Base-by-base conservation (phyloP, 1,140 invertebrate genomes). In the Brachionus calyciflorus region DNA sequence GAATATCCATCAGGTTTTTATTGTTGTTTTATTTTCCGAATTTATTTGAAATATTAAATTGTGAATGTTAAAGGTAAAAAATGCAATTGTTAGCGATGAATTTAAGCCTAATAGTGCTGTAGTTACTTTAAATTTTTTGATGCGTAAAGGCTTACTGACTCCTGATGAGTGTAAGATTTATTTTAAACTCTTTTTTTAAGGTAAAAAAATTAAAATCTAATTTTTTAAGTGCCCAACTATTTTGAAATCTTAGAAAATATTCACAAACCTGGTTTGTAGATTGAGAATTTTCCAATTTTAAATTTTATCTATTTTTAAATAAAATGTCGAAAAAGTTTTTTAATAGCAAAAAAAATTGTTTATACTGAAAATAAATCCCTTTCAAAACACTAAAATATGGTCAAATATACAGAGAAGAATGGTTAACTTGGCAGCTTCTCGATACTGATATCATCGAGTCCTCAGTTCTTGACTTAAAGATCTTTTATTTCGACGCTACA, bases 81-180 rank as follows among this genome's bases (percentile, higher is more conserved):
- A 92, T 79, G 88, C 90, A 80, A 89, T 93, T 76, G 88, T 93
- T 40, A 89, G 90, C 28, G 87, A 90, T 3, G 90, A 93, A 79
- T 96, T 95, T 82, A 96, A 96, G 85, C 93, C 92, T 1, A 96
- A 93, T 10, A 93, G 92, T 82, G 91, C 91, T 75, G 91, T 93
- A 48, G 91, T 95, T 19, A 89, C 92, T 6, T 85, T 96, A 78
- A 93, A 96, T 84, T 96, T 96, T 85, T 87, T 96, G 78, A 91
- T 96, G 79, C 88, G 93, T 82, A 92, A 93, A 84, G 93, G 93
- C 60, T 88, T 91, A 73, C 90, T 96, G 46, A 92, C 90, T 77
- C 88, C 92, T 28, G 93, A 95, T 83, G 92, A 91, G 86, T 92
- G 92, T 93, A 69, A 73, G 24, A 33, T 17, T 26, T 19, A 51